These are phyloP conservation scores for Drosophila testacea DNA, from an alignment of 2,888 invertebrate genomes.

Conservation along the genomic window DNA sequence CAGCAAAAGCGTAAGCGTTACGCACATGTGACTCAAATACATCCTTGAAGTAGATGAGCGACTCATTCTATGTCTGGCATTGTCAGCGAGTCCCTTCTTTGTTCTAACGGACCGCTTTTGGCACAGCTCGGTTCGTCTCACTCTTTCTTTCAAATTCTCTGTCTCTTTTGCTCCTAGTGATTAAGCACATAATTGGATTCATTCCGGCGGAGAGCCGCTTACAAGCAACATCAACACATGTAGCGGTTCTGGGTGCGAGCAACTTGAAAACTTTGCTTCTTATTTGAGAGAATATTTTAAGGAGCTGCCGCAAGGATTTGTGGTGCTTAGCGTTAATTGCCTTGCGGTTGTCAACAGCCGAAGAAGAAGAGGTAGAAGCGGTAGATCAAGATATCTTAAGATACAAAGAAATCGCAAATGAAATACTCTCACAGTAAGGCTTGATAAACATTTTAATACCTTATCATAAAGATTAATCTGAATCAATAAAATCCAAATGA, in stretches of 20 bases:
- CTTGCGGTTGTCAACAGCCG: conserved; percentile 69
- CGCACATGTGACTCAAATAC: conserved; percentile 55
- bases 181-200: conserved; percentile 83
- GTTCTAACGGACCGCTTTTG: conserved; percentile 8
- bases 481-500: too few species aligned
- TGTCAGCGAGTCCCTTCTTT: conserved; percentile 59
- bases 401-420: conserved; percentile 6
- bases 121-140: not conserved
- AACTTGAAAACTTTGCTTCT: conserved; percentile 57
- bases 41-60: conserved; percentile 46
- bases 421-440: not conserved
- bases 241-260: conserved; percentile 37
- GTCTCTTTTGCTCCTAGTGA: conserved; percentile 60
- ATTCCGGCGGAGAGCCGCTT: conserved; percentile 64
- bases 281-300: conserved; percentile 62
- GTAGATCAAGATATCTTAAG: conserved; percentile 16
- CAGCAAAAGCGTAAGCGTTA: conserved; percentile 21
- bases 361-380: conserved; percentile 2
- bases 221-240: conserved; percentile 61
- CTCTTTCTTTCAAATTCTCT: conserved; percentile 9
- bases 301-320: conserved; percentile 74
- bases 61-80: conserved; percentile 37
- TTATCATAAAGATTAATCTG: too few species aligned
- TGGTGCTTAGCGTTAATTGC: conserved; percentile 76
- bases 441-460: not conserved